These are phyloP conservation scores for Caenorhabditis sinica DNA, from an alignment of 2,888 invertebrate genomes.

Conservation along the genomic window DNA sequence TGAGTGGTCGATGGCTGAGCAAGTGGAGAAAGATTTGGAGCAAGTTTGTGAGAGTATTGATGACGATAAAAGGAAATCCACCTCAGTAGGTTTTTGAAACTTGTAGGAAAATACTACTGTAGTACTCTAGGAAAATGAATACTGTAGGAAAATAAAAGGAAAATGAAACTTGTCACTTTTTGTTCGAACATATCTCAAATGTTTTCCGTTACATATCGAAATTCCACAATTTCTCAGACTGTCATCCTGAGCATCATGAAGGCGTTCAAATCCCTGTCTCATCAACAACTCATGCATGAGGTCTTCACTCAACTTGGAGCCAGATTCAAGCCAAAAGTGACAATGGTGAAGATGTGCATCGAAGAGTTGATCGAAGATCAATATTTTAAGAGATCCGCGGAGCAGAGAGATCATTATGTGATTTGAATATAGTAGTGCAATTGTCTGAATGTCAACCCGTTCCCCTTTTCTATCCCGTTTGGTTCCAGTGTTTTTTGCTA, in stretches of 20 bases:
- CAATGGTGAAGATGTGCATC: constrained; percentile 93
- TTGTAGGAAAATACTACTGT: too few species aligned
- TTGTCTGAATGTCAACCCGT: too few species aligned
- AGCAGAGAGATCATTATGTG: constrained; percentile 98
- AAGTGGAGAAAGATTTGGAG: not conserved
- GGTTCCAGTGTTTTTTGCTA: too few species aligned
- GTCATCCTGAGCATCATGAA: constrained; percentile 91
- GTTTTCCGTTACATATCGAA: too few species aligned
- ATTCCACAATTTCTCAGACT: constrained; percentile 84
- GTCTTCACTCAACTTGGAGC: constrained; percentile 92
- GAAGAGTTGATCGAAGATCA: constrained; percentile 99
- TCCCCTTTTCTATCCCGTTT: too few species aligned
- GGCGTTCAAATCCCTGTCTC: constrained; percentile 94
- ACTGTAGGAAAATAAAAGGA: too few species aligned
- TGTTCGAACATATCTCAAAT: not conserved
- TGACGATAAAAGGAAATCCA: not conserved
- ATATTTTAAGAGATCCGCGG: constrained; percentile 96
- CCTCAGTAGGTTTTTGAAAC: too few species aligned
- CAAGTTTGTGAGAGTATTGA: not conserved
- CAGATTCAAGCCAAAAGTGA: constrained; percentile 95
- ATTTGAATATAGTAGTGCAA: too few species aligned
- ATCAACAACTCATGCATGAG: constrained; percentile 95
- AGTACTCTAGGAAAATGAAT: too few species aligned
- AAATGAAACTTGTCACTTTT: not conserved
- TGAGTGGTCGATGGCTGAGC: not conserved